Evolutionary conservation across 2,113 vertebrate genomes (phyloP), one percentile per base, ranked within the genome.

Genomic region (Excalfactoria chinensis): DNA sequence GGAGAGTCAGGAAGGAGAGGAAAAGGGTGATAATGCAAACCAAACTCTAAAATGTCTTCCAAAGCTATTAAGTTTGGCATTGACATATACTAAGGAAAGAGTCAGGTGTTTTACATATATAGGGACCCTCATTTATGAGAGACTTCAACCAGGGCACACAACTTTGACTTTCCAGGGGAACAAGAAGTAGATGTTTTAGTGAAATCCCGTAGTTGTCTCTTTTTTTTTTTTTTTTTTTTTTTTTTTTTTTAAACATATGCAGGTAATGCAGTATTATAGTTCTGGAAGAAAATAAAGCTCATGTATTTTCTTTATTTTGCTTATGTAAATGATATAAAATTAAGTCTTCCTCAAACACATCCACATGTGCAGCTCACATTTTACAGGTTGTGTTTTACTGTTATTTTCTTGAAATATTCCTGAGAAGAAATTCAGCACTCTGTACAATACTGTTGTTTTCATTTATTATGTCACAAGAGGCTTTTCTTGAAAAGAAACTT

Each of bases 331-430:
- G 11, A 64, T 35, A 71, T 11, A 88, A 91, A 77, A 71, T 51
- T 69, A 88, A 82, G 28, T 15, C 63, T 92, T 91, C 44, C 56
- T 86, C 92, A 90, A 95, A 88, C 26, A 88, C 7, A 84, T 75
- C 80, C 64, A 64, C 40, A 93, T 81, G 69, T 81, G 53, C 53
- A 84, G 69, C 37, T 88, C 43, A 35, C 64, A 56, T 91, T 84
- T 94, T 84, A 81, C 69, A 86, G 80, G 35, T 93, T 84, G 18
- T 60, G 48, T 81, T 70, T 88, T 75, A 71, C 55, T 88, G 35
- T 64, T 80, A 74, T 43, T 93, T 35, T 56, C 83, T 84, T 91
- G 30, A 81, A 88, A 78, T 81, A 92, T 60, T 88, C 88, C 90
- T 93, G 81, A 16, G 76, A 92, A 86, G 23, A 88, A 90, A 81